Base-by-base conservation (phyloP, 2,888 invertebrate genomes). In the Cheilosia pagana region DNA sequence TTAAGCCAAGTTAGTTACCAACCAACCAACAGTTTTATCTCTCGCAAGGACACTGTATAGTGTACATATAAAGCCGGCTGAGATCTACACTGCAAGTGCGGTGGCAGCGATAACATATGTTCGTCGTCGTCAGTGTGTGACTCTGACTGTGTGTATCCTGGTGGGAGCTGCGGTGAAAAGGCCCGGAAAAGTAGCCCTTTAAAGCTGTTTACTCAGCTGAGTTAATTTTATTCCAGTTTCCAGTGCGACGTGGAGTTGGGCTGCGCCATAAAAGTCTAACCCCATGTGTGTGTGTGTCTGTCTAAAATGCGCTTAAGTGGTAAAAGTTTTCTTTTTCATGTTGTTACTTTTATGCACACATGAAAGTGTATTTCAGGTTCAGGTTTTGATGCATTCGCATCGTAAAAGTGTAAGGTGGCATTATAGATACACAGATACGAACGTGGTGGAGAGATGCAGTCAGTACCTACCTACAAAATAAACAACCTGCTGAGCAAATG, bases 131-230 rank as follows among this genome's bases (percentile, higher is more conserved):
- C 35, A 45, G 5, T 21, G 48, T 45, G 14, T 31, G 16, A 14
- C 6, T 59, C 10, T 25, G 25, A 25, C 25, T 25, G 25, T 55
- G 19, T 59, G 14, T 19, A 41, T 65, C 41, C 45, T 39, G 39
- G 39, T 28, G 28, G 28, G 39, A 28, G 35, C 35, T 25, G n/a
- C 12, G n/a, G n/a, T 41, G 25, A 21, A 28, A 50, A 53, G 43
- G 31, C 68, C 60, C 79, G 79, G 63, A 70, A 79, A 75, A 75
- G 75, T 81, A 81, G 75, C 81, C 74, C 70, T 85, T 85, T 85
- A 81, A 85, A 85, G 81, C 85, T 85, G 81, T 85, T 85, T 85
- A 85, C 75, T 71, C 81, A 85, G 85, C 85, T 85, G 85, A 85
- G 81, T 81, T 85, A 85, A 85, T 85, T 85, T 76, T 57, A 85